Evolutionary conservation across 1,140 invertebrate genomes (phyloP).

Genomic region (Arctopsyche grandis): DNA sequence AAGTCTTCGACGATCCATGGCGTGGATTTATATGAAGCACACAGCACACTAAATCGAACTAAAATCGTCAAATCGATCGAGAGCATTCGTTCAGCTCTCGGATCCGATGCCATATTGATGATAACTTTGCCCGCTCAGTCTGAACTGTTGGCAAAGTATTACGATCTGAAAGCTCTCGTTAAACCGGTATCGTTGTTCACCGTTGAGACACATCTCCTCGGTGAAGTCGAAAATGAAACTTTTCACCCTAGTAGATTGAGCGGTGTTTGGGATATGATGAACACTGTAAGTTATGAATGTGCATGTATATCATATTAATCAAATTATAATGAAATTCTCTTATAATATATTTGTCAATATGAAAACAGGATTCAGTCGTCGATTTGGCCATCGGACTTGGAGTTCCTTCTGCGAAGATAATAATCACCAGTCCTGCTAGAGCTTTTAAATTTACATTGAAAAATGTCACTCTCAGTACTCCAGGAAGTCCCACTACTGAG

Average conservation of each 20-base stretch:
- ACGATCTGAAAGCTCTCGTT: constrained; percentile 72
- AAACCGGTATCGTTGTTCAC: constrained; percentile 74
- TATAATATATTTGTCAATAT: not conserved
- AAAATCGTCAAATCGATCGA: constrained; percentile 70
- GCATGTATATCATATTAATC: not conserved
- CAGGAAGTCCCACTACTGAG: constrained; percentile 71
- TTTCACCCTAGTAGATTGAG: constrained; percentile 82
- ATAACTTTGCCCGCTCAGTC: constrained; percentile 71
- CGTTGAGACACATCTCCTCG: constrained; percentile 76
- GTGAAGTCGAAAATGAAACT: constrained; percentile 71
- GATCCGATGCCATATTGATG: constrained; percentile 67
- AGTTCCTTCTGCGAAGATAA: constrained; percentile 73
- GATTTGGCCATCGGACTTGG: constrained; percentile 79
- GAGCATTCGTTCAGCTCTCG: constrained; percentile 67
- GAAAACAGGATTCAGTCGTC: constrained; percentile 76
- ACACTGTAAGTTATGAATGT: constrained; percentile 69
- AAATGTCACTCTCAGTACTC: constrained; percentile 73
- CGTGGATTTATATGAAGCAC: constrained; percentile 70
- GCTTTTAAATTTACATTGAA: constrained; percentile 74
- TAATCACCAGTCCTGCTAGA: constrained; percentile 76
- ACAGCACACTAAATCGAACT: constrained; percentile 68
- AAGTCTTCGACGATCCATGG: constrained; percentile 71
- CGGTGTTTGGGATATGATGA: constrained; percentile 81
- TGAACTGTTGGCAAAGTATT: constrained; percentile 75
- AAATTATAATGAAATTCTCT: not conserved